Base-by-base conservation (phyloP, 2,888 invertebrate genomes). In the Smittia sp. region DNA sequence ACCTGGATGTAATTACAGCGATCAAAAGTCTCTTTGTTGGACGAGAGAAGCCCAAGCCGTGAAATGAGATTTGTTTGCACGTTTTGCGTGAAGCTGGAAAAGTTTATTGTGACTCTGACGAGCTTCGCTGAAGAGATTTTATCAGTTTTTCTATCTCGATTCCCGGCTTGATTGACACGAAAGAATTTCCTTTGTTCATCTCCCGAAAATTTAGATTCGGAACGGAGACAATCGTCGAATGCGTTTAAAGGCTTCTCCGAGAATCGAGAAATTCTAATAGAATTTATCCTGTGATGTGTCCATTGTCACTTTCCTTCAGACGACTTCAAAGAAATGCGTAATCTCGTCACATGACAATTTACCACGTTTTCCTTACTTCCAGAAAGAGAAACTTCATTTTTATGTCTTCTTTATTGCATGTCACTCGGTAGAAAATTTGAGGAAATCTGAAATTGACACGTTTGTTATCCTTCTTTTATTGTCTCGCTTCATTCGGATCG, bases 271-370 rank as follows among this genome's bases (percentile, higher is more conserved):
- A 25, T 63, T 1, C n/a, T 27, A 22, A 27, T 25, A 24, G 27
- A 63, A 63, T 63, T 63, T 24, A 27, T 1, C 27, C 22, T 13
- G n/a, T 58, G 58, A 58, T 25, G 25, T 27, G 27, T 63, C 27
- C 63, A 24, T 27, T 63, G 63, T 63, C 11, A 7, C 58, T 58
- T 24, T 24, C 58, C n/a, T 3, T 24, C 58, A 9, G 25, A 39
- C 18, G 54, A 72, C 72, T 54, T 72, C 72, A 72, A 72, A 72
- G 72, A 72, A 72, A 72, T 72, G 72, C 72, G 65, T 73, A 73
- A 73, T 73, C 73, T 73, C 52, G 73, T 73, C 73, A 73, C 65
- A 73, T 65, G 46, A 73, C 73, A 65, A 65, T 73, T 73, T 73
- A 73, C 63, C 73, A 73, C 73, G 73, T 73, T 62, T 69, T 15